Conservation (phyloP, 23 tunicate genomes). For the Ciona savignyi region DNA sequence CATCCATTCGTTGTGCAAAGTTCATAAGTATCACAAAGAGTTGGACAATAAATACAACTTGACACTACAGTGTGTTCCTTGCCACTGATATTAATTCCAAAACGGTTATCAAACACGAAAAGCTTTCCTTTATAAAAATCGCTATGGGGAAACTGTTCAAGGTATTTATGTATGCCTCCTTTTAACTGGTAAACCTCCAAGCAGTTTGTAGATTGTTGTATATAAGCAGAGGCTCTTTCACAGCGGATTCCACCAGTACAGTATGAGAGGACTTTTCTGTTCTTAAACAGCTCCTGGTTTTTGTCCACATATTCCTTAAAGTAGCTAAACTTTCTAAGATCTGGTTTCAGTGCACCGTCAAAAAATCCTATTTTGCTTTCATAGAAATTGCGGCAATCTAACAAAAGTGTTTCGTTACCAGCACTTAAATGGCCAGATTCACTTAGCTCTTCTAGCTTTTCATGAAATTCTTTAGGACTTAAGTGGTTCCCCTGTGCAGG, state of each 20-base stretch:
- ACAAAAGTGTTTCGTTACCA: constrained; percentile 21
- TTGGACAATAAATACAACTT: constrained; percentile 34
- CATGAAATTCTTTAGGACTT: constrained; percentile 65
- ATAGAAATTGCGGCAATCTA: constrained; percentile 71
- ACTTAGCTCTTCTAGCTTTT: constrained; percentile 1
- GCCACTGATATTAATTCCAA: constrained; percentile 22
- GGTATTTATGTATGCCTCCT: constrained; percentile 89
- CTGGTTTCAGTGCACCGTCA: constrained; percentile 48
- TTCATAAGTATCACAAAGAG: constrained; percentile 30
- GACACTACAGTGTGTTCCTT: constrained; percentile 20
- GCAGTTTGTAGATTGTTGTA: constrained; percentile 51
- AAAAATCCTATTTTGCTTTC: constrained; percentile 82
- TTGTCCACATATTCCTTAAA: constrained; percentile 66
- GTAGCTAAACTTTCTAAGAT: constrained; percentile 71
- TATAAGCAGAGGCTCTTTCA: constrained; percentile 75
- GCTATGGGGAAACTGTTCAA: constrained; percentile 69
- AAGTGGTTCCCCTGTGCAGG: constrained; percentile 37
- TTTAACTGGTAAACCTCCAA: constrained; percentile 54
- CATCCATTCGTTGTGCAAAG: constrained; percentile 41
- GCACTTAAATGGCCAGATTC: no score
- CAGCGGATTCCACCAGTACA: constrained; percentile 91
- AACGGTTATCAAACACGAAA: constrained; percentile 83
- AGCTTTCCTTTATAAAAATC: constrained; percentile 61
- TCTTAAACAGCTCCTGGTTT: constrained; percentile 37
- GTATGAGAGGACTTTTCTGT: constrained; percentile 46